These are phyloP conservation scores for Atta cephalotes DNA, from an alignment of 1,140 invertebrate genomes.

Conservation along the genomic window DNA sequence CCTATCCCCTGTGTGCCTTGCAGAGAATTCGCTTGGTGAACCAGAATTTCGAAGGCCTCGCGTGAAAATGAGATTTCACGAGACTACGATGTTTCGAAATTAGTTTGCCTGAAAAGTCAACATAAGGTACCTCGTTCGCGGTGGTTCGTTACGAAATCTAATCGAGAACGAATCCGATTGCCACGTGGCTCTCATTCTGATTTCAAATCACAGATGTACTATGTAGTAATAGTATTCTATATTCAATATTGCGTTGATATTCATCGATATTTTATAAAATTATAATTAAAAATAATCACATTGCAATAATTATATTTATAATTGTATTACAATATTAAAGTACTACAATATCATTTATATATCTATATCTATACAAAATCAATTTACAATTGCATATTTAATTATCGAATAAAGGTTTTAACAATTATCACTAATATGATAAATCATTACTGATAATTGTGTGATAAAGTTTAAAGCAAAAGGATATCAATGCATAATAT, in stretches of 20 bases:
- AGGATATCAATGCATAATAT: background rate
- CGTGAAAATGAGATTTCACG: constrained; percentile 54
- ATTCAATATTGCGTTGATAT: constrained; percentile 1
- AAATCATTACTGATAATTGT: background rate
- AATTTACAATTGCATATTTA: constrained; percentile 3
- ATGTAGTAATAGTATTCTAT: background rate
- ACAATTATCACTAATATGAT: background rate
- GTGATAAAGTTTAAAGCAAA: background rate
- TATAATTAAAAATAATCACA: too few species aligned
- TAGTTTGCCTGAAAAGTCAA: constrained; percentile 56
- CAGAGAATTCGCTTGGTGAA: constrained; percentile 30
- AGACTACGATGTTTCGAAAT: constrained; percentile 55
- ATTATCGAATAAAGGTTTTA: background rate
- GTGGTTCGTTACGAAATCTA: constrained; percentile 58
- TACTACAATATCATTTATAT: background rate
- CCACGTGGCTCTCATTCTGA: constrained; percentile 57
- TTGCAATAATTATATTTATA: background rate
- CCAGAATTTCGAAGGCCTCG: constrained; percentile 48
- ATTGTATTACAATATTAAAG: background rate
- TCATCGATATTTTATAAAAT: background rate
- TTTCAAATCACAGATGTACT: constrained; percentile 13
- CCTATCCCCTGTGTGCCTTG: constrained; percentile 10
- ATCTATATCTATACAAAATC: background rate
- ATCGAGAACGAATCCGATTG: constrained; percentile 61
- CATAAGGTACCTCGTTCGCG: constrained; percentile 42